phyloP scores from a whole-genome alignment of 2,113 vertebrate species.

The Cyanistes caeruleus region DNA sequence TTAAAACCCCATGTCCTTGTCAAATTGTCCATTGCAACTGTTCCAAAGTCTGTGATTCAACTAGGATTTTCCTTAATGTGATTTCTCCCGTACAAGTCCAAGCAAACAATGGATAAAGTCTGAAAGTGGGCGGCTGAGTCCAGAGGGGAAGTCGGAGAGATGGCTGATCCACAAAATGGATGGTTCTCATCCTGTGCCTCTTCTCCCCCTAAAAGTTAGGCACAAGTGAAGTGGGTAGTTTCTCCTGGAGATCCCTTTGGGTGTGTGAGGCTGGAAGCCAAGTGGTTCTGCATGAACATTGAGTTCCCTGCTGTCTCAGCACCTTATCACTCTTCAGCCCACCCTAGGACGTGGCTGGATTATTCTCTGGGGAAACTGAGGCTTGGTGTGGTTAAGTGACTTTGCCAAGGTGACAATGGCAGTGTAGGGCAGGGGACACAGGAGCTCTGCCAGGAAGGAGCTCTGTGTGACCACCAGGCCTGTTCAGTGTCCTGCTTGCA shows the following conservation, averaged over 20 bases:
- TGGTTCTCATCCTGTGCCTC: not conserved
- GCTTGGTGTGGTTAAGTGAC: not conserved
- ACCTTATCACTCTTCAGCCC: not conserved
- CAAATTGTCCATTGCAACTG: not conserved
- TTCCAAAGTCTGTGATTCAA: not conserved
- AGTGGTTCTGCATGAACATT: not conserved
- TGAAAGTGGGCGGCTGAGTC: not conserved
- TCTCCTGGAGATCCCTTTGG: not conserved
- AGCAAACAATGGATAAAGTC: conserved; percentile 48
- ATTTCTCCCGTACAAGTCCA: not conserved
- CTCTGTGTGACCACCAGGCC: not conserved
- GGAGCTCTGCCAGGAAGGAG: not conserved
- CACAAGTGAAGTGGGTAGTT: not conserved
- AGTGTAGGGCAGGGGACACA: not conserved
- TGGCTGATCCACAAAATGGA: conserved; percentile 34
- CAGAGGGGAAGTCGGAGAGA: not conserved
- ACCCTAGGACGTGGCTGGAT: not conserved
- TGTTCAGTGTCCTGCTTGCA: not conserved
- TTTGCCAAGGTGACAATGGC: not conserved
- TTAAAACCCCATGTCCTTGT: not conserved
- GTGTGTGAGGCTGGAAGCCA: not conserved
- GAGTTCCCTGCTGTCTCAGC: not conserved
- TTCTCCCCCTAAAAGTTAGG: not conserved
- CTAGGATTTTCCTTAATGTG: not conserved
- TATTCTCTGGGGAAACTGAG: not conserved